Percentiles rank a stretch among this genome's conserved stretches.
phyloP scores from a whole-genome alignment of 2,113 vertebrate genomes.

The Cyprinus carpio region DNA sequence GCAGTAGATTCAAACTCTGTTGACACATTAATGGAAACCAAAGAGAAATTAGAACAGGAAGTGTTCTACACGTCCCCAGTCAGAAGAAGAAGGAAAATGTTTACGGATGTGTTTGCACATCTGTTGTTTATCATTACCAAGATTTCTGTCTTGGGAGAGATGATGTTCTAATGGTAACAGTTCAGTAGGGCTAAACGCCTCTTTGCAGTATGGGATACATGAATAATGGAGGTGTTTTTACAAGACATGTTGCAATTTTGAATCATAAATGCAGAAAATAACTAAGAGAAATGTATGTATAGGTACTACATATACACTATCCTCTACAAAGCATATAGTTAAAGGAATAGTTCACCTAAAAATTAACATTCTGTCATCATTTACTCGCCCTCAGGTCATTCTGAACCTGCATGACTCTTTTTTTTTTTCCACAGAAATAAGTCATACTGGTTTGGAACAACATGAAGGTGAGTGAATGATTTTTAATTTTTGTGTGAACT shows the following conservation, averaged over 20 bases:
- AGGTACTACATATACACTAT: not conserved
- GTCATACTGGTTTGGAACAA: not conserved
- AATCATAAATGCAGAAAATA: slow-evolving; percentile 13
- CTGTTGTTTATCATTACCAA: slow-evolving; percentile 11
- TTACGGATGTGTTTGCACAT: not conserved
- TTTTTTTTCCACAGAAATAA: not conserved
- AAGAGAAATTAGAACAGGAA: slow-evolving; percentile 19
- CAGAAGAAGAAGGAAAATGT: slow-evolving; percentile 1
- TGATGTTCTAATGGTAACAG: slow-evolving; percentile 25
- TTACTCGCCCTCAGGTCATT: not conserved
- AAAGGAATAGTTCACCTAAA: not conserved
- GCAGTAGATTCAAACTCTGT: slow-evolving; percentile 42
- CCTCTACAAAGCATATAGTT: not conserved
- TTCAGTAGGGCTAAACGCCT: not conserved
- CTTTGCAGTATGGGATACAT: not conserved
- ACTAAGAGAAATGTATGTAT: not conserved
- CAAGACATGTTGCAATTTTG: not conserved
- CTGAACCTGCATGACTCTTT: not conserved
- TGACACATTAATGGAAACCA: not conserved
- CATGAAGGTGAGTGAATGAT: not conserved
- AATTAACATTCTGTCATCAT: not conserved
- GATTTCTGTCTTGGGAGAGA: slow-evolving; percentile 21
- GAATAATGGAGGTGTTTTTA: not conserved
- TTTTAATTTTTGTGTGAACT: not conserved
- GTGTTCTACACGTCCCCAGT: not conserved